Base-by-base conservation (phyloP, 30 jellyfish, hydroid and myxozoan genomes). In the Aurelia sp. region DNA sequence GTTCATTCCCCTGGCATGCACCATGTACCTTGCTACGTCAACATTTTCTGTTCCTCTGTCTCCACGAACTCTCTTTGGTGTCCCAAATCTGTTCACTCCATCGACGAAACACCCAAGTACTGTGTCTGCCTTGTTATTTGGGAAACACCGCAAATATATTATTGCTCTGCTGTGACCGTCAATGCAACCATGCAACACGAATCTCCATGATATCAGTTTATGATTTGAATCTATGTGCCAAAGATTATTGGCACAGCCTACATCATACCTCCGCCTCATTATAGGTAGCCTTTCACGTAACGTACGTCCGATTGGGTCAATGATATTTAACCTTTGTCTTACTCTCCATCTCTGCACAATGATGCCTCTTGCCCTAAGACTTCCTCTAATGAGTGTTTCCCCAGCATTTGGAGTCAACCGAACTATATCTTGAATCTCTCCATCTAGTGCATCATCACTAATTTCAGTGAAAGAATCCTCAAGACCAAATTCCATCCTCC, bases 31-130 rank as follows among this genome's bases (percentile, higher is more conserved):
- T 11, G 86, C 67, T 16, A 87, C 91, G 13, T 64, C 86, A 13
- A 60, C 65, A 74, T 74, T 74, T 67, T 87, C 90, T 15, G 33
- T 72, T 5, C 96, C 96, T 22, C 72, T 13, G 66, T 87, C 96
- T 21, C 86, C 85, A 5, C 91, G 18, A 13, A 87, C 96, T 17
- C 96, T 41, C 1, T 59, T 40, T 6, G 91, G 96, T 8, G 67
- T 35, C n/a, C 91, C 96, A 78, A 21, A 57, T 1, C 17, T 71
- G 5, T 18, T 17, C 3, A 76, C 90, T 15, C 92, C 96, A 19
- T 65, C 68, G 13, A 58, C 63, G 68, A 87, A 87, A 6, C 53
- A 64, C 3, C 63, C 40, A 16, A 63, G 52, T 19, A 67, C 96
- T 33, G 96, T 87, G 4, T 33, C 69, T 19, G 96, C 78, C 73